Evolutionary conservation across 1,140 invertebrate genomes (phyloP), one percentile per base, ranked within the genome.

Genomic region (Drosophila sucinea): DNA sequence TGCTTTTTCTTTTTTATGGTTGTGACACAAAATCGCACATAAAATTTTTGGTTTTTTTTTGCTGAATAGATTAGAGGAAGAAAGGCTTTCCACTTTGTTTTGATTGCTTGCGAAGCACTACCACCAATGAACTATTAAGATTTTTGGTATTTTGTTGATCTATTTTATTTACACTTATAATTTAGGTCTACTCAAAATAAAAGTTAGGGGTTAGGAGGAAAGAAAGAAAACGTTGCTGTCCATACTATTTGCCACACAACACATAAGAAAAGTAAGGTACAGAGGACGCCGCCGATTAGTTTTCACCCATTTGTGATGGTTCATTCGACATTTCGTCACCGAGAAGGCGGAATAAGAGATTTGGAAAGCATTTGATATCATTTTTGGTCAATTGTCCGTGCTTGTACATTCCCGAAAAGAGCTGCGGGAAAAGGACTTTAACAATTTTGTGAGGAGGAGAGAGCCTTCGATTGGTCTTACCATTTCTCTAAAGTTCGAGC

Each of bases 291-390:
- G 4, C 10, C 35, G n/a, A 17, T 10, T n/a, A 55, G 23, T 10
- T 17, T 10, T 60, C 54, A 10, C 23, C 17, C 5, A 3, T 40
- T 4, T 17, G 17, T 0, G 17, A 17, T 17, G 32, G 8, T 60
- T 23, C 2, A 38, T 38, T 27, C 8, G 57, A 1, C 10, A 60
- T 11, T 33, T 67, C 33, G 1, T 25, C 30, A 10, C 30, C 54
- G 2, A 85, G 60, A 29, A 87, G 70, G 7, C 55, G 51, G 27
- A 73, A 82, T 0, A 87, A 56, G 2, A 91, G 61, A 33, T 85
- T 60, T 17, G 90, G 90, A 58, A 82, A 91, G 44, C 67, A 62
- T 11, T 79, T 80, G n/a, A 91, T 91, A 32, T 91, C 90, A 5
- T 87, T 85, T 30, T 90, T 89, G 25, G 81, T 90, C 29, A 91